Evolutionary conservation across 2,797 vertebrate species (phyloP).

Genomic region (Pelodytes ibericus): DNA sequence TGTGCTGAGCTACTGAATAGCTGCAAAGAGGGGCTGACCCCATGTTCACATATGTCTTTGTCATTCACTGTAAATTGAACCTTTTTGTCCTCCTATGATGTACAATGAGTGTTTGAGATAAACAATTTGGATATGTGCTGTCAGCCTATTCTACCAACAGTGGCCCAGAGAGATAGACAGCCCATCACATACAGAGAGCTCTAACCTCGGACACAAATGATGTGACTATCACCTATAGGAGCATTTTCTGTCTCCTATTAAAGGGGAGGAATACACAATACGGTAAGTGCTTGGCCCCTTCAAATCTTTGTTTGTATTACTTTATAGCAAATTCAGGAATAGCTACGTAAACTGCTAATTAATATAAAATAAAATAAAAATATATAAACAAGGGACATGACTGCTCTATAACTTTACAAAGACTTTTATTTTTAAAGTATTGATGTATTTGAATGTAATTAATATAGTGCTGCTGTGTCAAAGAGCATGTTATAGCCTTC

Average conservation of each 20-base stretch:
- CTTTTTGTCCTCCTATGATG: conserved; percentile 71
- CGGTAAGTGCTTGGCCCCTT: conserved; percentile 22
- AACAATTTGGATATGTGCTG: conserved; percentile 67
- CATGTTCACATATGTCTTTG: conserved; percentile 74
- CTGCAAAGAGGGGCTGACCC: conserved; percentile 66
- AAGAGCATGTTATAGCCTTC: no score
- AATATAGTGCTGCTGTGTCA: no score
- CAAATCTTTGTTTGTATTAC: background rate
- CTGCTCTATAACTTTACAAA: no score
- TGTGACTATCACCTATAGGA: conserved; percentile 25
- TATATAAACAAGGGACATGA: no score
- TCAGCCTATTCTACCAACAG: conserved; percentile 65
- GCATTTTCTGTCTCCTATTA: conserved; percentile 8
- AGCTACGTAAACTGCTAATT: no score
- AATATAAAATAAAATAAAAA: no score
- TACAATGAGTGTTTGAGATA: conserved; percentile 68
- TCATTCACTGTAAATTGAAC: conserved; percentile 72
- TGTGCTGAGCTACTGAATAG: conserved; percentile 63
- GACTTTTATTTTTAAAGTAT: no score
- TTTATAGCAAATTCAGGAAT: no score
- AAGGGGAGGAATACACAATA: conserved; percentile 18
- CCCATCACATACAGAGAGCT: conserved; percentile 23
- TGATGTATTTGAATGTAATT: no score
- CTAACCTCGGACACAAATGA: conserved; percentile 24
- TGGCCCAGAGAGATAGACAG: conserved; percentile 17